A percentile compares a stretch with the other conserved stretches of the same genome.
These are phyloP conservation scores for Aspidapion aeneum DNA, from an alignment of 2,888 invertebrate genomes.

Conservation along the genomic window DNA sequence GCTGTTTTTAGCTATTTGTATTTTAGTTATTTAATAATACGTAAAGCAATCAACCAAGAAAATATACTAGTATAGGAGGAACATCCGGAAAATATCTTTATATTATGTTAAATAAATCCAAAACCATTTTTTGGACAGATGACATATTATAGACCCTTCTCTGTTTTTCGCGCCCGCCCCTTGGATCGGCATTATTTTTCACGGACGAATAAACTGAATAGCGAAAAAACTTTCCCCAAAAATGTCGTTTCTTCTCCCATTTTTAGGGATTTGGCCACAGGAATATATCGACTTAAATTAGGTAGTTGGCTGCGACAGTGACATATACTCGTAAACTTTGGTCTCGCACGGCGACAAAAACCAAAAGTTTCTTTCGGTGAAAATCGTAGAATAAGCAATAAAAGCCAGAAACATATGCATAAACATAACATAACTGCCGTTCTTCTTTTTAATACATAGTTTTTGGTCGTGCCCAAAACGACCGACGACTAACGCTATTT, in stretches of 20 bases:
- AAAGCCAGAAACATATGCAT: too few species aligned
- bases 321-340: conserved; percentile 47
- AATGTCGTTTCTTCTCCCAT: conserved; percentile 30
- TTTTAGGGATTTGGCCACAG: conserved; percentile 36
- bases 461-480: too few species aligned
- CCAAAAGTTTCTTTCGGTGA: conserved; percentile 47
- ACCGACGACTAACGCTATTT: too few species aligned
- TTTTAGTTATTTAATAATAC: too few species aligned
- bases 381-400: too few species aligned
- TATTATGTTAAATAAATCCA: not conserved
- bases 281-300: conserved; percentile 45
- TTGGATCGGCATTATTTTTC: conserved; percentile 38
- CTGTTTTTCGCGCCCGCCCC: conserved; percentile 18
- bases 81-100: too few species aligned
- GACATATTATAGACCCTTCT: not conserved
- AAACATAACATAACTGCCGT: too few species aligned
- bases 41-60: too few species aligned
- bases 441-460: too few species aligned
- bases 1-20: too few species aligned
- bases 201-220: conserved; percentile 26
- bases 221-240: conserved; percentile 8
- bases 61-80: too few species aligned
- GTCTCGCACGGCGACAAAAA: conserved; percentile 48
- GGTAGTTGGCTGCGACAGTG: conserved; percentile 45
- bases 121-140: not conserved